Evolutionary conservation across 2,797 vertebrate genomes (phyloP).

Genomic region (Serranus cabrilla): DNA sequence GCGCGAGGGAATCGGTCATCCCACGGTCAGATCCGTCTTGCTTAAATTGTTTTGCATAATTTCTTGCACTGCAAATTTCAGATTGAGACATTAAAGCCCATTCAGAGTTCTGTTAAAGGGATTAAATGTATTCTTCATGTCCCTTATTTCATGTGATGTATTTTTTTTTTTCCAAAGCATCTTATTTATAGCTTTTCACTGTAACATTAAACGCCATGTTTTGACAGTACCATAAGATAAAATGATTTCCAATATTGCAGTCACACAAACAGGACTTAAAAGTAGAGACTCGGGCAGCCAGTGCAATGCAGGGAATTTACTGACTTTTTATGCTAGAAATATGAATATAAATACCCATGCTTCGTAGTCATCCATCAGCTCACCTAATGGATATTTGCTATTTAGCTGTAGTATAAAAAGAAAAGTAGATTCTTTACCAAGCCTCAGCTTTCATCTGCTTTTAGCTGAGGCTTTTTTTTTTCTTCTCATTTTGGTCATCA

Average conservation of each 20-base stretch:
- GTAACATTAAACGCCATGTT: neutral
- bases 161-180: neutral
- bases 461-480: neutral
- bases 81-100: neutral
- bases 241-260: neutral
- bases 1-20: conserved; percentile 27
- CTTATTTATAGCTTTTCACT: neutral
- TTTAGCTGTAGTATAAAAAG: neutral
- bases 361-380: conserved; percentile 5
- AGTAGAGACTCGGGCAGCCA: neutral
- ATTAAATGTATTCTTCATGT: neutral
- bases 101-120: neutral
- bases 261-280: conserved; percentile 1
- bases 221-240: neutral
- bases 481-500: conserved; percentile 1
- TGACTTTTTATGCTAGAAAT: conserved; percentile 23
- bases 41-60: conserved; percentile 27
- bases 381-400: conserved; percentile 26
- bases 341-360: neutral
- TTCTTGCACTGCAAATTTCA: conserved; percentile 1
- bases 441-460: conserved; percentile 6
- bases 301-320: neutral
- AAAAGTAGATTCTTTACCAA: neutral
- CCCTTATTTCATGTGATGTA: neutral
- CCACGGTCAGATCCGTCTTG: conserved; percentile 27